These are phyloP conservation scores for Xenops minutus DNA, from an alignment of 2,797 vertebrate genomes.

Conservation along the genomic window DNA sequence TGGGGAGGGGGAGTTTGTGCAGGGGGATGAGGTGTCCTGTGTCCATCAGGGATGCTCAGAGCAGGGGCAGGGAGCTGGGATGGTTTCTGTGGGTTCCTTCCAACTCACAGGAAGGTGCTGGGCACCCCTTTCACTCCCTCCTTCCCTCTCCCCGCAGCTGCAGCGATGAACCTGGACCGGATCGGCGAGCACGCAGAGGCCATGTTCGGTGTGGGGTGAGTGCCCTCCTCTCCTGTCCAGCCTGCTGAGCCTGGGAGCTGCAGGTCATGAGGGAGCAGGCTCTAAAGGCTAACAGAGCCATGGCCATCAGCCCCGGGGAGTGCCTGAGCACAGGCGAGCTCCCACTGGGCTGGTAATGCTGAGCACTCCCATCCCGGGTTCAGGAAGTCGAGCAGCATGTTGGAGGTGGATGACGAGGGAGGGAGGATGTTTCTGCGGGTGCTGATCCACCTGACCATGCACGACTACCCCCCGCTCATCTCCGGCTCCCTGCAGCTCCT, in stretches of 20 bases:
- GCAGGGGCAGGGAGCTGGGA: neutral
- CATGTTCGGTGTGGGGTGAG: conserved; percentile 96
- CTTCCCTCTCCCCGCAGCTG: conserved; percentile 65
- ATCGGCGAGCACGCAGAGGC: conserved; percentile 96
- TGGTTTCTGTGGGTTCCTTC: neutral
- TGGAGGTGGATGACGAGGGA: conserved; percentile 96
- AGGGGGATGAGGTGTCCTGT: neutral
- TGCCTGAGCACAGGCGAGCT: neutral
- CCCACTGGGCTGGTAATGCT: neutral
- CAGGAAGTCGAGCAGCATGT: conserved; percentile 93
- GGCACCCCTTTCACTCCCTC: neutral
- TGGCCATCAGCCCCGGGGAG: neutral
- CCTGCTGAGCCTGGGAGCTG: neutral
- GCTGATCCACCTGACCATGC: conserved; percentile 94
- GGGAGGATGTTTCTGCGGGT: conserved; percentile 94
- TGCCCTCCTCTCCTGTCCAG: neutral
- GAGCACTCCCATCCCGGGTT: neutral
- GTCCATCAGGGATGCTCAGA: accelerated
- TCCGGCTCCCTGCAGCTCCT: conserved; percentile 95
- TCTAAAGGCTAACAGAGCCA: neutral
- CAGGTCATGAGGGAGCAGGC: neutral
- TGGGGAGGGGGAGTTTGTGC: neutral
- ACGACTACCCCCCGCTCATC: conserved; percentile 91
- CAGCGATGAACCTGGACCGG: conserved; percentile 89
- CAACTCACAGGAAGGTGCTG: accelerated